Conservation (phyloP, 2,113 vertebrate genomes). For the Mesitornis unicolor region DNA sequence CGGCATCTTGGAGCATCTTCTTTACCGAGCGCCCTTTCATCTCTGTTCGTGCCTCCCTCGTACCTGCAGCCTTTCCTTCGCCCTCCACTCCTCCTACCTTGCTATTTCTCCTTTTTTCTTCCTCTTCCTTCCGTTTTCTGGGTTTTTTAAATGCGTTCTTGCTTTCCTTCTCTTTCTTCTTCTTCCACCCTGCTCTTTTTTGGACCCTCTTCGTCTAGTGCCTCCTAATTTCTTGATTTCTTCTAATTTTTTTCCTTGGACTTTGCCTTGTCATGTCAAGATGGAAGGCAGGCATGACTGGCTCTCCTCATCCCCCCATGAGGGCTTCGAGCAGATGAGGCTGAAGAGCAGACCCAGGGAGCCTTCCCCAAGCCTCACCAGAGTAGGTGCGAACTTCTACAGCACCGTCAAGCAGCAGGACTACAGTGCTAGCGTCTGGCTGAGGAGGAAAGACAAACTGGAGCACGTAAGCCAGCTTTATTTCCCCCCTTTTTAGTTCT, state of each 20-base stretch:
- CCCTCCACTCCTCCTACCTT: background rate
- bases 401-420: constrained; percentile 89
- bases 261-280: constrained; percentile 69
- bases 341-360: constrained; percentile 74
- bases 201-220: background rate
- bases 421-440: constrained; percentile 90
- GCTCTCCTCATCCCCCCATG: constrained; percentile 72
- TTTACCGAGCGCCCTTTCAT: background rate
- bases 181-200: background rate
- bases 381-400: constrained; percentile 79
- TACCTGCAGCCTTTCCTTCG: background rate
- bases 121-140: background rate
- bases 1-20: background rate
- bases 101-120: background rate
- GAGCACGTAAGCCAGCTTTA: constrained; percentile 85
- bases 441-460: constrained; percentile 87
- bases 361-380: constrained; percentile 73
- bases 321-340: constrained; percentile 81
- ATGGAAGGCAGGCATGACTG: constrained; percentile 84
- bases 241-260: constrained; percentile 15
- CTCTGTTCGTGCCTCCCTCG: background rate
- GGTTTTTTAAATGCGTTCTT: background rate
- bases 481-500: background rate
- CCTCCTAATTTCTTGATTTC: background rate
- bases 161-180: background rate